A percentile compares a stretch with the other conserved stretches of the same genome.
Conservation (phyloP, 2,888 invertebrate genomes). For the Syritta pipiens region DNA sequence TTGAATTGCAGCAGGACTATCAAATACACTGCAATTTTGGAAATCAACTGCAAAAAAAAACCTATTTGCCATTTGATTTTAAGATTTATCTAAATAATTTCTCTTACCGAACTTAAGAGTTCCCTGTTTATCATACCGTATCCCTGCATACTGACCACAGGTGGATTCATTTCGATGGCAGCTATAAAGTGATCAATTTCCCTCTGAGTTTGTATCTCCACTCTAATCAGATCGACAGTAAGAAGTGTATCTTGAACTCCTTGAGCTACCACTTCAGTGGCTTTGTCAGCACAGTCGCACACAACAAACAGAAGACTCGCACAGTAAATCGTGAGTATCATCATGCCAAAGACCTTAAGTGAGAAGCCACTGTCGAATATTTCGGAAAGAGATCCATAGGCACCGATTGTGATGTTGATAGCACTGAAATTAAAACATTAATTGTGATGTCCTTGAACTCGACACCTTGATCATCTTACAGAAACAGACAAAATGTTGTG, state of each 20-base stretch:
- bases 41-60: constrained; percentile 81
- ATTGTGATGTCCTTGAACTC: background rate
- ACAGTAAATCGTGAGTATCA: constrained; percentile 83
- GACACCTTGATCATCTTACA: constrained; percentile 77
- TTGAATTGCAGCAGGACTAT: constrained; percentile 85
- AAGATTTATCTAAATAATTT: background rate
- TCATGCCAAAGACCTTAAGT: constrained; percentile 84
- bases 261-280: constrained; percentile 83
- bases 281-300: constrained; percentile 84
- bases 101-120: constrained; percentile 82
- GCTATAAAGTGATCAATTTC: constrained; percentile 85
- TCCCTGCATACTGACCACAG: constrained; percentile 84
- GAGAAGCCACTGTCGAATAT: constrained; percentile 84
- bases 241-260: constrained; percentile 83
- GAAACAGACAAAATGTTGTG: constrained; percentile 84
- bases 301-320: constrained; percentile 82
- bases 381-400: constrained; percentile 84
- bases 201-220: constrained; percentile 82
- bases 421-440: constrained; percentile 79
- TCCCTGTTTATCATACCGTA: constrained; percentile 84
- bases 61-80: no score
- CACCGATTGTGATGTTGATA: constrained; percentile 84
- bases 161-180: constrained; percentile 85
- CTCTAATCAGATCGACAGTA: constrained; percentile 81
- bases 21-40: constrained; percentile 84